Conservation (phyloP, 2,888 invertebrate genomes). For the Patella ulyssiponensis region DNA sequence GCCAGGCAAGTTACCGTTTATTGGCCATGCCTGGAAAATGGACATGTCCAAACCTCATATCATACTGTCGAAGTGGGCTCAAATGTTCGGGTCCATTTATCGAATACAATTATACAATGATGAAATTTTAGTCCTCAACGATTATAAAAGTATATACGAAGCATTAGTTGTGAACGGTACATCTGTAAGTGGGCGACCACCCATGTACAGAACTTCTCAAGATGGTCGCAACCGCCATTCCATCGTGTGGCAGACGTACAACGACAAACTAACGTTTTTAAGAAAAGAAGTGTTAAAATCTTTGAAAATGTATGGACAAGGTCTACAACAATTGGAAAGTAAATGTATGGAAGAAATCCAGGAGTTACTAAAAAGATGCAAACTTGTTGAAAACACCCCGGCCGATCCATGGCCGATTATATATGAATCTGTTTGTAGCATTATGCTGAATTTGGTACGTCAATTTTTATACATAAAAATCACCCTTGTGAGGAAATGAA, state of each 20-base stretch:
- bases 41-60: slow-evolving; percentile 50
- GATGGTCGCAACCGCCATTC: slow-evolving; percentile 47
- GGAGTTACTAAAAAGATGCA: not conserved
- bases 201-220: slow-evolving; percentile 53
- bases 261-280: slow-evolving; percentile 53
- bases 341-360: slow-evolving; percentile 48
- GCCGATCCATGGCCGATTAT: slow-evolving; percentile 50
- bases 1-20: slow-evolving; percentile 43
- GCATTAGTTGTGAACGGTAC: slow-evolving; percentile 53
- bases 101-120: slow-evolving; percentile 51
- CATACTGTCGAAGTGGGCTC: slow-evolving; percentile 49
- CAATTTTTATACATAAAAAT: slow-evolving; percentile 27
- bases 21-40: slow-evolving; percentile 48
- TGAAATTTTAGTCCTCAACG: slow-evolving; percentile 60
- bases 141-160: slow-evolving; percentile 52
- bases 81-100: slow-evolving; percentile 57
- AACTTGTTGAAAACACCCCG: slow-evolving; percentile 17
- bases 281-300: slow-evolving; percentile 44
- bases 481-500: slow-evolving; percentile 9
- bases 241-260: slow-evolving; percentile 63
- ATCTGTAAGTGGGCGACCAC: slow-evolving; percentile 60
- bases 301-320: slow-evolving; percentile 22
- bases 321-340: slow-evolving; percentile 47
- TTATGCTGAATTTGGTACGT: slow-evolving; percentile 58
- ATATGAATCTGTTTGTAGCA: slow-evolving; percentile 52